Base-by-base conservation (phyloP, 2,888 invertebrate species). In the Drosophila birchii region DNA sequence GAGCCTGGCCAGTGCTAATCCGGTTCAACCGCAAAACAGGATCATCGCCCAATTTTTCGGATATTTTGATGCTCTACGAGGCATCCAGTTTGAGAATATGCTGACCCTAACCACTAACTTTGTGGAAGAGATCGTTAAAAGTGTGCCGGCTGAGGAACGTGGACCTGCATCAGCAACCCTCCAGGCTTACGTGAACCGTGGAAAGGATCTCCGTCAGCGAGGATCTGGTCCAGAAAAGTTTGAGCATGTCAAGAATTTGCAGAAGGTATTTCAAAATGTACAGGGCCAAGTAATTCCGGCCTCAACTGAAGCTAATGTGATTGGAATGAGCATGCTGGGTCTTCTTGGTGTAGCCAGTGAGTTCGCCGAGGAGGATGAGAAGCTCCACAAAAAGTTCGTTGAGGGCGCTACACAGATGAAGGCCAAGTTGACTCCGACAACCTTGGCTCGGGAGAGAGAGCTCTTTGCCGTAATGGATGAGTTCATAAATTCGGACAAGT, bases 381-480 rank as follows among this genome's bases (percentile, higher is more conserved):
- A 53, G 18, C 12, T 66, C 26, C 39, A 64, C 34, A 5, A 16
- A 9, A 49, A 9, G 9, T 64, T 64, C 6, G 26, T 41, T 12
- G 41, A 64, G 3, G 66, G 41, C 34, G 41, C 64, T 20, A n/a
- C 18, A 9, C 14, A 43, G 49, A 64, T 64, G 64, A 64, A 54
- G 34, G 38, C 54, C 4, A 54, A 45, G 26, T 2, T 67, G 39
- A 26, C 38, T 6, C 45, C 39, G 16, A 4, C 18, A 11, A 54
- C 67, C 16, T 8, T 67, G 0, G 44, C n/a, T 14, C 38, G 32
- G 3, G 69, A 67, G n/a, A 68, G 34, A 16, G 69, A 67, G 3
- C 32, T 67, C 4, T 34, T 68, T 9, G 26, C 11, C 12, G 44
- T 18, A 4, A 39, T 66, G 6, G 16, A 54, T 18, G 16, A 45